phyloP scores from a whole-genome alignment of 2,888 invertebrate genomes.

The Physocephala rufipes region DNA sequence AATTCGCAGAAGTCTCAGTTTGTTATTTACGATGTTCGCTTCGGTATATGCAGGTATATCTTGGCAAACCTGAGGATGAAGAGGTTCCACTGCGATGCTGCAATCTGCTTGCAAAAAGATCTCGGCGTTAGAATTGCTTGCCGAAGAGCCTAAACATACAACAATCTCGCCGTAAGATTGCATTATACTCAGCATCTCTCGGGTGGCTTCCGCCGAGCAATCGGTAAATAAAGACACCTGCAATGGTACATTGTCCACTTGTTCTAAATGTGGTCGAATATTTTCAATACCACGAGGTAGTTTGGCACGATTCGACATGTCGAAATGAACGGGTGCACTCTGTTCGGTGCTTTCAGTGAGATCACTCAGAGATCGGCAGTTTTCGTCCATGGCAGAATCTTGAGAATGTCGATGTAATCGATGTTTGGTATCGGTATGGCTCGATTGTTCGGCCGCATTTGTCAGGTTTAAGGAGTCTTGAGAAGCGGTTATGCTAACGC shows the following conservation, averaged over 20 bases:
- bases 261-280: slow-evolving; percentile 93
- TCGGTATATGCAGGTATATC: slow-evolving; percentile 64
- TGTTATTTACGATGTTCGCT: slow-evolving; percentile 63
- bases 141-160: slow-evolving; percentile 91
- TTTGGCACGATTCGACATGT: slow-evolving; percentile 93
- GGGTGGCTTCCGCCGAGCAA: slow-evolving; percentile 90
- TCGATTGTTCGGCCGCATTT: slow-evolving; percentile 18
- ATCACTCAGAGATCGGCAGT: slow-evolving; percentile 84
- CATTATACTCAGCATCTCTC: slow-evolving; percentile 95
- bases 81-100: slow-evolving; percentile 91
- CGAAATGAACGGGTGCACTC: slow-evolving; percentile 89
- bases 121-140: slow-evolving; percentile 85
- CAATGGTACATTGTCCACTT: slow-evolving; percentile 96
- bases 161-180: slow-evolving; percentile 95
- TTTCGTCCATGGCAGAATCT: slow-evolving; percentile 70
- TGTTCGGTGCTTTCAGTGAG: slow-evolving; percentile 91
- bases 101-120: slow-evolving; percentile 93
- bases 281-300: slow-evolving; percentile 96
- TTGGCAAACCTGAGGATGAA: slow-evolving; percentile 82
- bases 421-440: slow-evolving; percentile 34
- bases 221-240: slow-evolving; percentile 97
- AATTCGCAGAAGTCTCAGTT: slow-evolving; percentile 53
- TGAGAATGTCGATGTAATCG: slow-evolving; percentile 66
- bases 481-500: slow-evolving; percentile 48
- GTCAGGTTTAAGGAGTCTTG: slow-evolving; percentile 46